Conservation (phyloP, 2,888 invertebrate species). For the Spodoptera littoralis region DNA sequence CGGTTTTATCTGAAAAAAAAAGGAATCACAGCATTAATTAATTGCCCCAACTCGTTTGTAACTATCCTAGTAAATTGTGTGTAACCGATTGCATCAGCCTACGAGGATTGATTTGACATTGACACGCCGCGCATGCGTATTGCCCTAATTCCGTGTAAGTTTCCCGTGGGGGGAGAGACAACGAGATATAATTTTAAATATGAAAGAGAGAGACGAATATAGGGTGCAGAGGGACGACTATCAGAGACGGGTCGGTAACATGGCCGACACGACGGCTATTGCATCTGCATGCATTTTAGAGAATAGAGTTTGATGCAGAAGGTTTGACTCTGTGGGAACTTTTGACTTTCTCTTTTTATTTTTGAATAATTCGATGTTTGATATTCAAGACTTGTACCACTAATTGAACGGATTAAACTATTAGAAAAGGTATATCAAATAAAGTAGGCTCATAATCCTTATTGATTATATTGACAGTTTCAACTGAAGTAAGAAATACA, state of each 20-base stretch:
- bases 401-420: neutral
- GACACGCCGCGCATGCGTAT: conserved; percentile 86
- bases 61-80: conserved; percentile 64
- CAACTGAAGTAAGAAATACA: neutral
- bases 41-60: conserved; percentile 56
- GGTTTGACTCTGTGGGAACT: conserved; percentile 58
- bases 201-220: conserved; percentile 67
- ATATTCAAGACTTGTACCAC: neutral
- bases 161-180: conserved; percentile 67
- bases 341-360: conserved; percentile 53
- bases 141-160: conserved; percentile 81
- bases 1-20: conserved; percentile 64
- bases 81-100: conserved; percentile 84
- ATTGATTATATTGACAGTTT: neutral
- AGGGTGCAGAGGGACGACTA: conserved; percentile 64
- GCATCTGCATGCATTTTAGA: conserved; percentile 82
- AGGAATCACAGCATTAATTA: conserved; percentile 63
- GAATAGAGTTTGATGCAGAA: conserved; percentile 63
- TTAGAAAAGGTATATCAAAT: neutral
- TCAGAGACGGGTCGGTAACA: conserved; percentile 76
- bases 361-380: conserved; percentile 1
- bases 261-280: conserved; percentile 76
- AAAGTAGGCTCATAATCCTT: neutral
- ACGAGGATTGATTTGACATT: conserved; percentile 88
- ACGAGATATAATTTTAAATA: conserved; percentile 55